Base-by-base conservation (phyloP, 2,797 vertebrate genomes). In the Ispidina picta region DNA sequence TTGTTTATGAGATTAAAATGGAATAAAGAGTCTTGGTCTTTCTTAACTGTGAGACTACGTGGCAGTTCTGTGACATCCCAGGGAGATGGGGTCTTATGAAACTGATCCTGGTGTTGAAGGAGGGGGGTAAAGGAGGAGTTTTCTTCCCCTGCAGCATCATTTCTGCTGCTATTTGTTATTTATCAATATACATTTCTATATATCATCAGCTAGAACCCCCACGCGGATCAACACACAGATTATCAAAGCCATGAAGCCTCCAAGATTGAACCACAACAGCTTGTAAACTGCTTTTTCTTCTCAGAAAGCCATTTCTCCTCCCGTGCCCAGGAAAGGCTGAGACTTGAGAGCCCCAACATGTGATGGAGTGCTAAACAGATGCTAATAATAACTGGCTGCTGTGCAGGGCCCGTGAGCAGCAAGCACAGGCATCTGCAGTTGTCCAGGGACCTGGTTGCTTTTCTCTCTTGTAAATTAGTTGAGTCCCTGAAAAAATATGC, bases 301-400 rank as follows among this genome's bases (percentile, higher is more conserved):
- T 37, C 35, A 13, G 63, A 62, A 17, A 2, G 0, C 37, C 55
- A 5, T 19, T 69, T 72, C 51, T n/a, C 37, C 31, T 28, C 15
- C 64, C 3, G 0, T 0, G 5, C 2, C 12, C 51, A 1, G 2
- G 41, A 15, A 8, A 13, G 11, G 28, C 58, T 65, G 23, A 2
- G 20, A 48, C 48, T 0, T 28, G 54, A n/a, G 39, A 37, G 33
- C 55, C 72, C 74, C 59, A 9, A 8, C 28, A 13, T 2, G 31
- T 8, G 33, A 26, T 1, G 19, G 2, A 39, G 54, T 15, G 35
- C 2, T 37, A 37, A 43, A n/a, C 11, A 10, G 8, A 3, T 15
- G 0, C 17, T 12, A 15, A 0, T 0, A 15, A 15, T 1, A 6
- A 1, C 7, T 20, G 37, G n/a, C 33, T 46, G 7, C 52, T n/a